Base-by-base conservation (phyloP, 2,113 vertebrate genomes). In the Eclectus roratus region DNA sequence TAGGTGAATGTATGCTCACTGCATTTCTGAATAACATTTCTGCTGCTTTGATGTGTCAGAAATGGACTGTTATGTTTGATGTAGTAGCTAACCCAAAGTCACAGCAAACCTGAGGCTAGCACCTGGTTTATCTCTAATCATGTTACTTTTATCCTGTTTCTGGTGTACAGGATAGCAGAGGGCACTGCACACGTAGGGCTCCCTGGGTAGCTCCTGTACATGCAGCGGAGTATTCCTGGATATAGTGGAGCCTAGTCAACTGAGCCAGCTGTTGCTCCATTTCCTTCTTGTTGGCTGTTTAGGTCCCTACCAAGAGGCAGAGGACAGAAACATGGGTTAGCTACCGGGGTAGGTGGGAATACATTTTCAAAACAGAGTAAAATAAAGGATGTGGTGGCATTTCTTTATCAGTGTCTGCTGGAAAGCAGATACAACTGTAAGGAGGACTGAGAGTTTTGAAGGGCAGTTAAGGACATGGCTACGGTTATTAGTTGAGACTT, bases 71-170 rank as follows among this genome's bases (percentile, higher is more conserved):
- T 61, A 24, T n/a, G 25, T 41, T 13, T 70, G 53, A 17, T 33
- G 27, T 83, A 71, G 49, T 17, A 27, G 13, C 16, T 95, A 60
- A 66, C 61, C 69, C 37, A 20, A 85, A 74, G 61, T 44, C 44
- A 74, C 17, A 17, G 63, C 1, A 2, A 79, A 23, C 35, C 35
- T 60, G 31, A 46, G 44, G 18, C 9, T 50, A 25, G 21, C 14
- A 44, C 7, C 7, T 0, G 1, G 23, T 4, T 64, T 85, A 13
- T 47, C 65, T 37, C n/a, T 33, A 49, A 12, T 29, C 0, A 0
- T 23, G 2, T 11, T 73, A 5, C 17, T 29, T 16, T 43, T 53
- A n/a, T 35, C 8, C 63, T 46, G 7, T 31, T 91, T 43, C 31
- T 14, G 21, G 17, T 25, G 8, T 17, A 6, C 9, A 43, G 56